Base-by-base conservation (phyloP, 2,888 invertebrate genomes). In the Drosophila mayaguana region DNA sequence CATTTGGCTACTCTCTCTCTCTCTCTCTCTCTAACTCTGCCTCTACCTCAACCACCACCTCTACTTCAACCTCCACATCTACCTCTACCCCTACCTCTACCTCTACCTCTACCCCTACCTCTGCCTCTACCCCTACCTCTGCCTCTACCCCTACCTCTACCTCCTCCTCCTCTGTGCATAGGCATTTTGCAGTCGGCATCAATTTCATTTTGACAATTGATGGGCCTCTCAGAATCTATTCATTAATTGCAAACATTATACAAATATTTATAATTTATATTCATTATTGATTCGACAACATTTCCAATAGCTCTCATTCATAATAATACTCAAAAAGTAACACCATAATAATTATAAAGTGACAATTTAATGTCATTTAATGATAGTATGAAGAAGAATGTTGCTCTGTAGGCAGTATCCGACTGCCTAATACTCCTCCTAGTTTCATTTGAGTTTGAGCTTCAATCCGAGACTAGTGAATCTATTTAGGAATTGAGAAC, bases 401-500 rank as follows among this genome's bases (percentile, higher is more conserved):
- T 3, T 20, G 11, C 5, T 12, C 11, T 11, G 11, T 42, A 6
- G 43, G 45, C 45, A 22, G 5, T 48, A 25, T n/a, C n/a, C 48
- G 48, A 32, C 12, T 48, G 48, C 48, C 5, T 0, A 11, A 48
- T 28, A 48, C 32, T 32, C 28, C 28, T 32, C 32, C 11, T 3
- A 32, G 32, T 32, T 8, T 1, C n/a, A 25, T 25, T 22, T 28
- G n/a, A 25, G 7, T 48, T n/a, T n/a, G 16, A 25, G 9, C 16
- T 18, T 9, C n/a, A 28, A n/a, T 28, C 28, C 18, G 32, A 40
- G 18, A 61, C 18, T 38, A 28, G 16, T 25, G 14, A 42, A 62
- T 28, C 28, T 28, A 38, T 28, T 22, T n/a, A 53, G 57, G 51
- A 65, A 55, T 60, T 55, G 60, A 60, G 28, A n/a, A 25, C 6